phyloP scores from a whole-genome alignment of 2,888 invertebrate genomes.

The Rhaphigaster nebulosa region DNA sequence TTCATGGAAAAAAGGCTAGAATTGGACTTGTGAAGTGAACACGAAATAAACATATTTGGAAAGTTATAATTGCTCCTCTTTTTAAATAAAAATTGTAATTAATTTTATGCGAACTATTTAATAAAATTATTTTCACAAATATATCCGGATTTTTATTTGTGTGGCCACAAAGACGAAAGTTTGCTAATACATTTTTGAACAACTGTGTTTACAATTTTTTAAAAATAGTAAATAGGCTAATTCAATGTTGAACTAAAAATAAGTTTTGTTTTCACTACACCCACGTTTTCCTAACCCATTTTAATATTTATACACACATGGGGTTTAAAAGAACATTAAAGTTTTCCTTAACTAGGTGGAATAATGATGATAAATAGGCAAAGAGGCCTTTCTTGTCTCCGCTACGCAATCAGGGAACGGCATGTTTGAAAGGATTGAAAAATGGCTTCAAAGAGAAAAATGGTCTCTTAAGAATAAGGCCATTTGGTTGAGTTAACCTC shows the following conservation, averaged over 20 bases:
- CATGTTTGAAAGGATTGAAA: conserved; percentile 42
- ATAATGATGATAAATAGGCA: conserved; percentile 32
- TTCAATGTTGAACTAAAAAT: neutral
- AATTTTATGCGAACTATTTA: no score
- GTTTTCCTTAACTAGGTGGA: conserved; percentile 3
- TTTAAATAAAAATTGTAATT: no score
- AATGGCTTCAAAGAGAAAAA: conserved; percentile 49
- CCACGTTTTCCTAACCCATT: neutral
- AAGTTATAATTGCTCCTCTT: no score
- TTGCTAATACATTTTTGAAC: neutral
- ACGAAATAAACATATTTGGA: no score
- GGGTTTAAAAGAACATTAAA: conserved; percentile 5
- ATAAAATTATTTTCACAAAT: no score
- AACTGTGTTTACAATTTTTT: neutral
- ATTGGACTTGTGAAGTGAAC: no score
- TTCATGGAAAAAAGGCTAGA: no score
- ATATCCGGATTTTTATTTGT: no score
- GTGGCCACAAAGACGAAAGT: neutral
- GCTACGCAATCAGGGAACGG: conserved; percentile 40
- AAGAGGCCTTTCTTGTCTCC: conserved; percentile 44
- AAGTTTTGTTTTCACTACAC: conserved; percentile 16
- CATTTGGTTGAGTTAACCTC: conserved; percentile 40
- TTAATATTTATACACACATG: conserved; percentile 26
- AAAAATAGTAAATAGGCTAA: neutral
- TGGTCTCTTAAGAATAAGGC: conserved; percentile 29